Conservation (phyloP, 2,797 vertebrate genomes). For the Parauchenoglanis punctatus region DNA sequence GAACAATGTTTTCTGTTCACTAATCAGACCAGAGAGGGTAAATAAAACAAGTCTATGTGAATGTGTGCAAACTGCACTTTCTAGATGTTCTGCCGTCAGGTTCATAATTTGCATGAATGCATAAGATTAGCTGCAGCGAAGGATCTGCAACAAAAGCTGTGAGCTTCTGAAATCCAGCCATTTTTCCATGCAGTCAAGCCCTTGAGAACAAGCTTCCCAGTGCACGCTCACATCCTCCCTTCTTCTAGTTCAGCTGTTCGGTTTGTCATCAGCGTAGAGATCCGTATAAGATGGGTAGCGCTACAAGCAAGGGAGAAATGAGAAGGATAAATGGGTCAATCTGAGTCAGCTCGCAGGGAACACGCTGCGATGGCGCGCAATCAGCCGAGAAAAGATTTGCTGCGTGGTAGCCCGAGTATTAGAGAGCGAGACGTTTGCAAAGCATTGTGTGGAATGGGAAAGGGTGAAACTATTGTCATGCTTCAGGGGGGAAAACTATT, state of each 20-base stretch:
- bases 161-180: neutral
- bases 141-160: neutral
- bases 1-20: neutral
- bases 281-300: neutral
- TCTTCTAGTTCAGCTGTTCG: neutral
- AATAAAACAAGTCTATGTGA: neutral
- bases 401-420: neutral
- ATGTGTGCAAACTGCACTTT: neutral
- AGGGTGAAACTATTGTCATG: neutral
- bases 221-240: neutral
- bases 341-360: constrained; percentile 24
- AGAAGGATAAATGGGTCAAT: constrained; percentile 39
- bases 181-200: neutral
- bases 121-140: neutral
- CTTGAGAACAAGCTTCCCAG: neutral
- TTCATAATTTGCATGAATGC: neutral
- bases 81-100: neutral
- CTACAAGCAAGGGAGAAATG: neutral
- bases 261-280: neutral
- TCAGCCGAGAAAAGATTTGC: neutral
- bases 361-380: constrained; percentile 14
- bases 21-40: neutral
- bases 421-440: neutral
- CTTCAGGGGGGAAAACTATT: neutral
- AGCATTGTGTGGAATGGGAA: neutral